These are phyloP conservation scores for Hassar affinis DNA, from an alignment of 2,113 vertebrate genomes.

Conservation along the genomic window DNA sequence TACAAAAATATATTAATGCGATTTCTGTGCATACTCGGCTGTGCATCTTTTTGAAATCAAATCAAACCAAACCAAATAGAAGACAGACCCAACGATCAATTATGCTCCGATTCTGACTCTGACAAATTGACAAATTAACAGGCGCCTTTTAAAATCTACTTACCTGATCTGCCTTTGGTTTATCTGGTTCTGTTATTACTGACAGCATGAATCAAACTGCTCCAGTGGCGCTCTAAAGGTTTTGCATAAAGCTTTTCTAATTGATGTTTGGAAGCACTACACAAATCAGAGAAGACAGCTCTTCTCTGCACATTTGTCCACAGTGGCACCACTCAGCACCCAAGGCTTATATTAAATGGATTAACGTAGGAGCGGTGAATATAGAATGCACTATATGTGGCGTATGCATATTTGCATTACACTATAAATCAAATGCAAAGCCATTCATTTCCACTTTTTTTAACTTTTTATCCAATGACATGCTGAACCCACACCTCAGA, in stretches of 20 bases:
- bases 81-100: not conserved
- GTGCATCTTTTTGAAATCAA: not conserved
- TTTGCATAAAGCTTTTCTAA: not conserved
- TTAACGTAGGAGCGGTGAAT: not conserved
- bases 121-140: not conserved
- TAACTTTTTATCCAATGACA: too few species aligned
- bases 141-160: not conserved
- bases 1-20: not conserved
- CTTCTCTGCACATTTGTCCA: not conserved
- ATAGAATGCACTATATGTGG: not conserved
- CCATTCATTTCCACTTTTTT: too few species aligned
- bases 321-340: not conserved
- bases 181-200: not conserved
- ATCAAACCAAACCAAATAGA: not conserved
- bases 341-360: not conserved
- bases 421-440: too few species aligned
- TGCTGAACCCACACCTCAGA: too few species aligned
- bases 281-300: not conserved
- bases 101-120: not conserved
- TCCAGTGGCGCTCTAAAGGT: not conserved
- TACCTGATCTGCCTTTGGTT: not conserved
- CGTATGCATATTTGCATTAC: not conserved
- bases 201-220: not conserved
- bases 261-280: not conserved
- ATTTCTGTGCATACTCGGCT: not conserved